phyloP scores from a whole-genome alignment of 2,888 invertebrate species.

The Gymnocheta viridis region DNA sequence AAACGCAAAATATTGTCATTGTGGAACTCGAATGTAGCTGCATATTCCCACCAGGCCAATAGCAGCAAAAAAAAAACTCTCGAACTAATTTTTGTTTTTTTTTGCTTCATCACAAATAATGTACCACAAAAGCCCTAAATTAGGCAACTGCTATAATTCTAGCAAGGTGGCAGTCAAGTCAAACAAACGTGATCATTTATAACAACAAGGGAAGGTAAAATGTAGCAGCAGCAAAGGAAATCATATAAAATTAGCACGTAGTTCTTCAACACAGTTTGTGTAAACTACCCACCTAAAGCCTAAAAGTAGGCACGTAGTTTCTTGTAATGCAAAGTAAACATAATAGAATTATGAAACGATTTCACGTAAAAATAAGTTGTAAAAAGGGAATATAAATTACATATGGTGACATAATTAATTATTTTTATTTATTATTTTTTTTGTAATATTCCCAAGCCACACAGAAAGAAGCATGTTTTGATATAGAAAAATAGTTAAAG shows the following conservation, averaged over 20 bases:
- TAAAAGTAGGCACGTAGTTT: constrained; percentile 66
- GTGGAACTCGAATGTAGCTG: constrained; percentile 48
- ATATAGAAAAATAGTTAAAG: constrained; percentile 1
- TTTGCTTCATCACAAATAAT: not conserved
- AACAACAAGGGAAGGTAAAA: constrained; percentile 16
- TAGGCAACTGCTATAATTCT: constrained; percentile 54
- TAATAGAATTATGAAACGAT: constrained; percentile 56
- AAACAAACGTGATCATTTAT: constrained; percentile 65
- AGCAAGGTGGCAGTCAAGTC: constrained; percentile 50
- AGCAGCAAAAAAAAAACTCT: not conserved
- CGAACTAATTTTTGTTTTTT: constrained; percentile 11
- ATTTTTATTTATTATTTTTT: constrained; percentile 1
- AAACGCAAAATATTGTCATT: constrained; percentile 46
- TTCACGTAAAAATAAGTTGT: constrained; percentile 18
- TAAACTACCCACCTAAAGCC: constrained; percentile 44
- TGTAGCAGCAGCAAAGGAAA: constrained; percentile 13
- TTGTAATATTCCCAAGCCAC: not conserved
- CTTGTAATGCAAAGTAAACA: constrained; percentile 45
- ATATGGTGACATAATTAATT: constrained; percentile 53
- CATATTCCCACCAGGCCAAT: not conserved
- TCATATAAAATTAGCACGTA: constrained; percentile 66
- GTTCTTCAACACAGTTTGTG: constrained; percentile 34
- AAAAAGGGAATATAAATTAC: constrained; percentile 47
- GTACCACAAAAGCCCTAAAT: constrained; percentile 57
- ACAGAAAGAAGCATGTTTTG: not conserved